Evolutionary conservation across 2,113 vertebrate species (phyloP), one percentile per base, ranked within the genome.

Genomic region (Gymnocephalus cernua): DNA sequence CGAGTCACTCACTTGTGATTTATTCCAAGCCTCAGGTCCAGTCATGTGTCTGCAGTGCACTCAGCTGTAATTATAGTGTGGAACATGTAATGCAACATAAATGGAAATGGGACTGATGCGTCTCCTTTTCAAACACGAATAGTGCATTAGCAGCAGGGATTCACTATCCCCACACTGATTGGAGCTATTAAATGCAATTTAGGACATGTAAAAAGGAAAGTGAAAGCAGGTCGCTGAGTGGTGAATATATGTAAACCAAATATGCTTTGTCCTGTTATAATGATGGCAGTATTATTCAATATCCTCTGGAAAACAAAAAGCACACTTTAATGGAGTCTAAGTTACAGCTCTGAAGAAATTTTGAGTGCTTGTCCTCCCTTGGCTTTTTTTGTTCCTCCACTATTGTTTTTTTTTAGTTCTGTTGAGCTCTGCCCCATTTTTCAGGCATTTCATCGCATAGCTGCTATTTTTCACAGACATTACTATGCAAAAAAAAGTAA

Each of bases 121-220:
- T 70, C 41, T 66, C 57, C 85, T 74, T 85, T 87, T 84, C 79
- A 88, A 79, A 86, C 80, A 75, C 21, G 51, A 83, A 80, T 59
- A 85, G 80, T 92, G 90, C 91, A 92, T 93, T 88, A 91, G 83
- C 86, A 69, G 79, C 85, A 76, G 89, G 84, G 77, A 89, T 71
- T 59, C 87, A 74, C 82, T 44, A 41, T 83, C 59, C 57, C 62
- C n/a, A 23, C 69, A 53, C 74, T 90, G 91, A 93, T 85, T 91
- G 87, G 82, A 87, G 86, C 86, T 86, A 90, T 93, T 92, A 90
- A 83, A 92, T 89, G 82, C 88, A 90, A 92, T 90, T 91, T 86
- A 88, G 85, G 61, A 82, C 74, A 84, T 80, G 77, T 54, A 71
- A 35, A 85, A 76, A 75, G 48, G 48, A 75, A 86, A 83, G 57